Evolutionary conservation across 2,888 invertebrate species (phyloP), one percentile per base, ranked within the genome.

Genomic region (Chrysomela aeneicollis): DNA sequence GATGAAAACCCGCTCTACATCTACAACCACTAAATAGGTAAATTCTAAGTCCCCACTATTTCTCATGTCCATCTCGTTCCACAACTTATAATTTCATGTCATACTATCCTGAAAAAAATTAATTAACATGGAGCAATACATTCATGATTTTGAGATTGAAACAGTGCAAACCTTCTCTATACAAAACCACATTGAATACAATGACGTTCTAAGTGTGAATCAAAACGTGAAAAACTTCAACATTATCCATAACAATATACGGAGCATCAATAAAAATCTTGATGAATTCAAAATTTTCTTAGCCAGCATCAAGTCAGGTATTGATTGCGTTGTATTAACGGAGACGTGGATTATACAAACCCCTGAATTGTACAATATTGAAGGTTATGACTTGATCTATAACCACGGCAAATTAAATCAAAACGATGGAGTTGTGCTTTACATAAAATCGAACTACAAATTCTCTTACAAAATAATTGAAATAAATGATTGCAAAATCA

Each of bases 1-100:
- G 35, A 35, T 35, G 35, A 12, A 35, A 35, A 35, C 35, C 35
- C 35, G 47, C 47, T 47, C 47, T 19, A 47, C 47, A 47, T 47
- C 47, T 19, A 47, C 47, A 47, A 47, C 47, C 47, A 47, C 47
- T 17, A 47, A 47, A 47, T 47, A 47, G 47, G 47, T 47, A 47
- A 9, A 47, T 47, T 47, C 47, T 18, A 18, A 2, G 4, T 19
- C 47, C 47, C 19, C 47, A 47, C n/a, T 15, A 47, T 47, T 18
- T 47, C 19, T 47, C 47, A 5, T 15, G 47, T 12, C 19, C 47
- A 47, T 47, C n/a, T 47, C 19, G 5, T 17, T 47, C 19, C 19
- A 47, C 47, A n/a, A 4, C 5, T 10, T n/a, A 4, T 47, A 5
- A 5, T 18, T 47, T 2, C 10, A 47, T 47, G 47, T 47, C 19